phyloP scores from a whole-genome alignment of 2,888 invertebrate species.

The Ichneumoninae sp. region DNA sequence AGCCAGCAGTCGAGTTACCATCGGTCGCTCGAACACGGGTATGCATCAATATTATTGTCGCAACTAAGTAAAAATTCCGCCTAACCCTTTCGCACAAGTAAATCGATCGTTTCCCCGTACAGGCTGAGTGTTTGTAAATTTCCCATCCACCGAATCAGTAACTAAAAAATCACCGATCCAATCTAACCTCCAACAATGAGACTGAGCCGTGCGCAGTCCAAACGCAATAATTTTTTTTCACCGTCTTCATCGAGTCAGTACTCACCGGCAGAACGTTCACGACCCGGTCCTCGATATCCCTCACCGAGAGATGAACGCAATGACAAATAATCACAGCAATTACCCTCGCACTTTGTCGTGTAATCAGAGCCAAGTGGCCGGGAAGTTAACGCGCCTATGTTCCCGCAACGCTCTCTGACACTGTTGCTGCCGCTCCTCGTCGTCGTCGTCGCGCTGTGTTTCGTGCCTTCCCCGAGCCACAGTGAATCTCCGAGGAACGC shows the following conservation, averaged over 20 bases:
- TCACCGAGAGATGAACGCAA: slow-evolving; percentile 47
- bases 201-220: not conserved
- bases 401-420: slow-evolving; percentile 26
- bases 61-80: not conserved
- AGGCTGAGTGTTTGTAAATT: not conserved
- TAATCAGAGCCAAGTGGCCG: slow-evolving; percentile 59
- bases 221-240: not conserved
- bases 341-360: slow-evolving; percentile 61
- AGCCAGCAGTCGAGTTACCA: slow-evolving; percentile 2
- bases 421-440: not conserved
- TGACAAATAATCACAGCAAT: slow-evolving; percentile 61
- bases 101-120: not conserved
- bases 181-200: slow-evolving; percentile 11
- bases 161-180: not conserved
- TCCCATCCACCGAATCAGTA: not conserved
- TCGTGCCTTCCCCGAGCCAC: slow-evolving; percentile 13
- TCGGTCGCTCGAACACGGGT: not conserved
- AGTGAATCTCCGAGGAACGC: not conserved
- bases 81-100: not conserved
- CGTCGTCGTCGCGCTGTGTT: slow-evolving; percentile 23
- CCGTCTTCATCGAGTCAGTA: slow-evolving; percentile 34
- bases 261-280: slow-evolving; percentile 50
- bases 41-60: slow-evolving; percentile 12
- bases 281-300: slow-evolving; percentile 19
- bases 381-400: slow-evolving; percentile 35